Base-by-base conservation (phyloP, 1,140 invertebrate species). In the Acromyrmex heyeri region DNA sequence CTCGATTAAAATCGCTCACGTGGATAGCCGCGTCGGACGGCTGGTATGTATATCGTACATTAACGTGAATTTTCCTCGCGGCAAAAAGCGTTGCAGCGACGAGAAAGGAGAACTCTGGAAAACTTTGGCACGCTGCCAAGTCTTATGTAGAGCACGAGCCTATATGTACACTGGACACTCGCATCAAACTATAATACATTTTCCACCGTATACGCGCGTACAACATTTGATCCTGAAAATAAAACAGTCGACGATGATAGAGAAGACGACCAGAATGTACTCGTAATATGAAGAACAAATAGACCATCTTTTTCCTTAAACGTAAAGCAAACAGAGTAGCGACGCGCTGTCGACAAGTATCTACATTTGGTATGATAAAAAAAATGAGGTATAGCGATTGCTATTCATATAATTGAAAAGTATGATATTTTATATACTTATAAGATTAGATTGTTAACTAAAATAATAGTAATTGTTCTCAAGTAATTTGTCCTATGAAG, bases 201-300 rank as follows among this genome's bases (percentile, higher is more conserved):
- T 64, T 77, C 67, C 65, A 59, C 18, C 38, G 6, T 38, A 38
- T 34, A 30, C 14, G 44, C 44, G 64, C 30, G 65, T 24, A 21
- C 62, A 85, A 67, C 72, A 89, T 50, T 90, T 72, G 85, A 89
- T 87, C 70, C 65, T 44, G 30, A 87, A 62, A 85, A 61, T 75
- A 75, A 82, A 90, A 89, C 85, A 85, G 89, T 69, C 69, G 55
- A 83, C 38, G 55, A 21, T 55, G 67, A 18, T 82, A n/a, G 69
- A n/a, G 69, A 75, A 75, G 38, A 83, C 38, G 79, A 70, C 50
- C 16, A 24, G 55, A 44, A 75, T 75, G 38, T 62, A 83, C 69
- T 87, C 55, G 85, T 88, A 88, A 89, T 79, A 69, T 50, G 30
- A 64, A 72, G 85, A 67, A 83, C 85, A 88, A 83, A 67, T 78